Base-by-base conservation (phyloP, 1,140 invertebrate species). In the Polypedilum pembai region DNA sequence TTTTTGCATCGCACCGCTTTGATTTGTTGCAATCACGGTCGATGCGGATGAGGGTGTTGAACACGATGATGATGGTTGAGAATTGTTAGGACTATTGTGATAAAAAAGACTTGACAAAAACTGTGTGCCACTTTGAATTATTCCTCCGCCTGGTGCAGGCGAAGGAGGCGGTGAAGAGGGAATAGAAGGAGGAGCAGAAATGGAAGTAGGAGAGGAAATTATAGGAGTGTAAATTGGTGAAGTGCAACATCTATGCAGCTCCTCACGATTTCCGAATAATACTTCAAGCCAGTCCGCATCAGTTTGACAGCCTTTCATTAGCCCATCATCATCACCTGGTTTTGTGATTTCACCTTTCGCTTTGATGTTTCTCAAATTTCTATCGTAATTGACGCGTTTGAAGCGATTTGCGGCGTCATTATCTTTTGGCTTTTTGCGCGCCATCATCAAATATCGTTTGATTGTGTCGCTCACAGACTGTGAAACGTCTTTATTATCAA, bases 361-460 rank as follows among this genome's bases (percentile, higher is more conserved):
- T 78, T 92, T 93, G 21, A 94, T 94, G 75, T 94, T 92, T 1
- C 92, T 81, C 41, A 94, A 83, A 78, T 92, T 94, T 41, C 90
- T 86, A 78, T 95, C 93, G 78, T 95, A 95, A 78, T 95, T 95
- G 0, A 95, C 92, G 0, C 92, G 87, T 79, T 94, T 94, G 77
- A 94, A 95, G 17, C 90, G 85, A 78, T 93, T 92, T 3, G 86
- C 86, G 79, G 92, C 91, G 73, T 93, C 91, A 3, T 89, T 86
- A 76, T 93, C 91, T 0, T 91, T 87, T 73, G 91, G 93, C 77
- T 94, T 94, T 78, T 94, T 94, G 7, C 92, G 83, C 0, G 91
- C 92, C 92, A 94, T 94, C 75, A 90, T 83, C 1, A 94, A 82
- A 78, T 94, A 94, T 1, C 92, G 83, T 78, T 93, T 93, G 33